Percentiles rank a stretch among this genome's conserved stretches.
phyloP scores from a whole-genome alignment of 2,888 invertebrate genomes.

The Marronus borbonicus region DNA sequence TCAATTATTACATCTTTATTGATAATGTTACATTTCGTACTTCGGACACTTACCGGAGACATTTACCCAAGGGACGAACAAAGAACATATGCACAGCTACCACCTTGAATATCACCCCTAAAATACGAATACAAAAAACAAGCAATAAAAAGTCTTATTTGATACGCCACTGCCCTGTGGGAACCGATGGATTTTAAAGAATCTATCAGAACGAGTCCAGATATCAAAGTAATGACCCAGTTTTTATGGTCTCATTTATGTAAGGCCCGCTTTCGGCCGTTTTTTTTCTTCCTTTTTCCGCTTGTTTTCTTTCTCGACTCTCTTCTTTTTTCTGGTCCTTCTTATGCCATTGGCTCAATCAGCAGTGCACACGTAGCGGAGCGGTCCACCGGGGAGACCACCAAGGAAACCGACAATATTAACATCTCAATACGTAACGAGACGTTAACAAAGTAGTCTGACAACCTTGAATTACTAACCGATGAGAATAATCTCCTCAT shows the following conservation, averaged over 20 bases:
- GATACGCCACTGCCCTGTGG: constrained; percentile 49
- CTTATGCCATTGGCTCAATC: constrained; percentile 38
- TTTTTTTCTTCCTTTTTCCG: constrained; percentile 40
- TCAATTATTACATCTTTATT: no score
- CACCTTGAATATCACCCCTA: no score
- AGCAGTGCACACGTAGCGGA: constrained; percentile 60
- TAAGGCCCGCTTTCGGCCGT: constrained; percentile 41
- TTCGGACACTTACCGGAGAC: no score
- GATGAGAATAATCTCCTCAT: constrained; percentile 40
- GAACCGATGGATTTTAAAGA: constrained; percentile 64
- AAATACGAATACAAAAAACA: no score
- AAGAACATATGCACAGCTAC: no score
- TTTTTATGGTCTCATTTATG: constrained; percentile 58
- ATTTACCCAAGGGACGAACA: no score
- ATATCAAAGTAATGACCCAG: constrained; percentile 60
- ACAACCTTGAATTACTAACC: constrained; percentile 50
- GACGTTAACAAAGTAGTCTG: constrained; percentile 53
- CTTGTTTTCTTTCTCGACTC: constrained; percentile 38
- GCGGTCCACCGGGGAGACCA: constrained; percentile 51
- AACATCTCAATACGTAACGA: constrained; percentile 54
- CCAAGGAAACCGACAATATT: constrained; percentile 51
- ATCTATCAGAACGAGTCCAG: constrained; percentile 59
- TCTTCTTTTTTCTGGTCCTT: constrained; percentile 37
- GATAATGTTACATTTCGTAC: no score
- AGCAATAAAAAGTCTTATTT: not conserved